Conservation (phyloP, 2,888 invertebrate species). For the Phania funesta region DNA sequence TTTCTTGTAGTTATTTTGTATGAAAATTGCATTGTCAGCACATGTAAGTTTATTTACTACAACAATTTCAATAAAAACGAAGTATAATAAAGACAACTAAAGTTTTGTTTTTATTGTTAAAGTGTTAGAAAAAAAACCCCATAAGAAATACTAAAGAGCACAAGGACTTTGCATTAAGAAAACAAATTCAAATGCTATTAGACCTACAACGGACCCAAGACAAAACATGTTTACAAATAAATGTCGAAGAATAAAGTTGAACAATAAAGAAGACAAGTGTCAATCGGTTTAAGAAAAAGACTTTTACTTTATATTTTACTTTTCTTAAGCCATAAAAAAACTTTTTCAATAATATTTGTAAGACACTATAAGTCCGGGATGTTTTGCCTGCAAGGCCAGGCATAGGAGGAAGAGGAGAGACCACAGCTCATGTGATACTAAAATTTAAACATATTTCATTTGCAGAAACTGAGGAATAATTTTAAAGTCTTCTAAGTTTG, state of each 20-base stretch:
- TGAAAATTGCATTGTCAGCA: conserved; percentile 64
- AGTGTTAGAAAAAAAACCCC: neutral
- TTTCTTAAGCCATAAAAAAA: conserved; percentile 29
- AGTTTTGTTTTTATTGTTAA: conserved; percentile 37
- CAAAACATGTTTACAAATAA: neutral
- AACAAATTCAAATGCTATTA: conserved; percentile 41
- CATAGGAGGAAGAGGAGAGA: neutral
- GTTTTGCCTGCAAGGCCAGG: neutral
- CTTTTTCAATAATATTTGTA: conserved; percentile 55
- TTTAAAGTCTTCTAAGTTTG: no score
- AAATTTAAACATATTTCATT: no score
- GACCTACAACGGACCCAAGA: neutral
- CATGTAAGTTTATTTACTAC: conserved; percentile 62
- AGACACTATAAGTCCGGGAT: no score
- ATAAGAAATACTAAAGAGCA: neutral
- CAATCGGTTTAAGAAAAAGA: conserved; percentile 43
- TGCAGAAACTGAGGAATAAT: no score
- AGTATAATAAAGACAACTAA: conserved; percentile 47
- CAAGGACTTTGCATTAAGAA: conserved; percentile 11
- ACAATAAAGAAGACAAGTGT: conserved; percentile 33
- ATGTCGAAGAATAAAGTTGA: neutral
- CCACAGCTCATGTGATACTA: no score
- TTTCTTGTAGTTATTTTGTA: neutral
- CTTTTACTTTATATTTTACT: conserved; percentile 17
- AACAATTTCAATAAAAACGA: conserved; percentile 51